phyloP scores from a whole-genome alignment of 1,140 invertebrate species.

The Geopemphigus sp. region DNA sequence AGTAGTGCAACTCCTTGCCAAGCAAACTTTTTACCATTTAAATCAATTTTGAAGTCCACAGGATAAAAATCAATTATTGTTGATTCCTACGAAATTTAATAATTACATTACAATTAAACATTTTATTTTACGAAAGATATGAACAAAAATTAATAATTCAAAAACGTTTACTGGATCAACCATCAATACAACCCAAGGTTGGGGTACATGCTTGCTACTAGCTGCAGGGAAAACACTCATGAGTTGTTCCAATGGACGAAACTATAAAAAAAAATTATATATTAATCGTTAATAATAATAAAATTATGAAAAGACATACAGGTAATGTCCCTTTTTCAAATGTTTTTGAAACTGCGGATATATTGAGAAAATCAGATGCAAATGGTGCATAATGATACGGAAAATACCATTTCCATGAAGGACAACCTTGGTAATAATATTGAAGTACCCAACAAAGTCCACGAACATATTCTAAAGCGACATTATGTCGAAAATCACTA shows the following conservation, averaged over 20 bases:
- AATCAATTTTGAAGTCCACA: constrained; percentile 95
- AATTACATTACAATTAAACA: constrained; percentile 7
- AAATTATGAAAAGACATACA: constrained; percentile 59
- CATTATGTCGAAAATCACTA: constrained; percentile 75
- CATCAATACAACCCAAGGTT: constrained; percentile 94
- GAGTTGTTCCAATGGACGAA: constrained; percentile 94
- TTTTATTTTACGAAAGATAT: constrained; percentile 30
- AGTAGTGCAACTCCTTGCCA: constrained; percentile 98
- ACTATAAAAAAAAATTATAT: constrained; percentile 62
- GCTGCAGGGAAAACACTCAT: constrained; percentile 99
- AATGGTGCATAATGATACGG: constrained; percentile 99
- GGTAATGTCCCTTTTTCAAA: constrained; percentile 88
- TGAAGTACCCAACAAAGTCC: constrained; percentile 97
- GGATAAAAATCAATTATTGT: constrained; percentile 99
- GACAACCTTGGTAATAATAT: constrained; percentile 99
- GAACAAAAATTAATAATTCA: not conserved
- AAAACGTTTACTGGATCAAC: constrained; percentile 72
- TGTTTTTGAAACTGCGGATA: constrained; percentile 76
- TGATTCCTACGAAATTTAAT: constrained; percentile 67
- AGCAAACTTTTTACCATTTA: constrained; percentile 99
- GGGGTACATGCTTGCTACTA: constrained; percentile 88
- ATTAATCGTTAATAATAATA: constrained; percentile 39
- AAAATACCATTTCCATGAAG: constrained; percentile 99
- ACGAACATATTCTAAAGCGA: constrained; percentile 89
- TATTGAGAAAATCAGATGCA: constrained; percentile 96